Conservation (phyloP, 2,888 invertebrate species). For the Athetis lepigone region DNA sequence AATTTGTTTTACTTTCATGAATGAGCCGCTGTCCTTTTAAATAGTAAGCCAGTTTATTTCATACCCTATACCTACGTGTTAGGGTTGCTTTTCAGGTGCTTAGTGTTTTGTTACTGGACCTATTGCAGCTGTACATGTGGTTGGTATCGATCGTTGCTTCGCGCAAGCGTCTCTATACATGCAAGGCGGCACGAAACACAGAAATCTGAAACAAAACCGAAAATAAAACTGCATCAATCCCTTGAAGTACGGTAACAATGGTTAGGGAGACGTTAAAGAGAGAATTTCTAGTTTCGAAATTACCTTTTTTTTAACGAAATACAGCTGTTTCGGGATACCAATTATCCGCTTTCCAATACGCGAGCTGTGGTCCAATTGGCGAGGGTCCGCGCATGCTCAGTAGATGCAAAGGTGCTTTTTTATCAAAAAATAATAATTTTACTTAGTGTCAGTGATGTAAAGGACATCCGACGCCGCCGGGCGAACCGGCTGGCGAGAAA, state of each 20-base stretch:
- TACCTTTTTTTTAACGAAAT: conserved; percentile 33
- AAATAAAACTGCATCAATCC: conserved; percentile 21
- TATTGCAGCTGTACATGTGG: conserved; percentile 66
- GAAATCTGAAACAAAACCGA: conserved; percentile 44
- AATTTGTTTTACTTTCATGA: conserved; percentile 71
- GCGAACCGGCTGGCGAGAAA: conserved; percentile 77
- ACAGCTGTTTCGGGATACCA: conserved; percentile 68
- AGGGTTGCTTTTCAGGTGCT: conserved; percentile 49
- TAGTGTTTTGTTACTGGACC: conserved; percentile 39
- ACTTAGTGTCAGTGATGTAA: conserved; percentile 83
- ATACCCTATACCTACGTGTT: conserved; percentile 50
- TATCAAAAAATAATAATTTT: conserved; percentile 77
- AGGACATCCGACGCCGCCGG: conserved; percentile 78
- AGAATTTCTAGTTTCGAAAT: conserved; percentile 8
- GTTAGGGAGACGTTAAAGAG: not conserved
- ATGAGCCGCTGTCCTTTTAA: conserved; percentile 59
- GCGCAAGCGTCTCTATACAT: conserved; percentile 83
- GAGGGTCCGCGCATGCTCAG: conserved; percentile 82
- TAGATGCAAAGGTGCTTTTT: conserved; percentile 62
- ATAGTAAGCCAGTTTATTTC: conserved; percentile 47
- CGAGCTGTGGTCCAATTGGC: conserved; percentile 84
- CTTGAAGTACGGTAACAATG: conserved; percentile 17
- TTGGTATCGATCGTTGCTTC: conserved; percentile 80
- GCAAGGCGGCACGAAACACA: conserved; percentile 29
- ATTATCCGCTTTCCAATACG: conserved; percentile 68